These are phyloP conservation scores for Gulo gulo DNA, from an alignment of 2,113 vertebrate genomes.

Conservation along the genomic window DNA sequence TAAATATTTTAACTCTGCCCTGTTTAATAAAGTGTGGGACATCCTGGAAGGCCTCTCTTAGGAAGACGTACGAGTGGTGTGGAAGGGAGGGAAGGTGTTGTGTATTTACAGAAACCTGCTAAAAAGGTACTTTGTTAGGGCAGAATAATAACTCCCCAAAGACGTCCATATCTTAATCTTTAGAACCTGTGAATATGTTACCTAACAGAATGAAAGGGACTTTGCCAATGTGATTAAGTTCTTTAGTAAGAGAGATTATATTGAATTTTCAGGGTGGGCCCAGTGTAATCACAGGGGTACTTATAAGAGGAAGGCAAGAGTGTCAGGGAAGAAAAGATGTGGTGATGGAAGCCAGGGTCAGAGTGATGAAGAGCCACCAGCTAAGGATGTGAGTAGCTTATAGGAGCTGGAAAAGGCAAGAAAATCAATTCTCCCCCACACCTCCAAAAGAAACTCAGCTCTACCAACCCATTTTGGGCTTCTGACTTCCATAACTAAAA, in stretches of 20 bases:
- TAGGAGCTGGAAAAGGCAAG: background rate
- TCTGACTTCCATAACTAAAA: background rate
- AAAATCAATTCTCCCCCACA: background rate
- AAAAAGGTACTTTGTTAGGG: background rate
- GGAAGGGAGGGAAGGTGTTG: background rate
- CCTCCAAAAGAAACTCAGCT: background rate
- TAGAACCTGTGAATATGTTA: background rate
- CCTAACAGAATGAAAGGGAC: background rate
- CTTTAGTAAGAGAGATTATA: background rate
- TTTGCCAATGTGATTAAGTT: background rate
- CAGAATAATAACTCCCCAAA: background rate
- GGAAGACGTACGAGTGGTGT: background rate
- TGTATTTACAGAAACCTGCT: background rate
- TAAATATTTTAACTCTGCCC: background rate
- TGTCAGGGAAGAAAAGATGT: background rate
- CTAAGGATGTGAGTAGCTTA: background rate
- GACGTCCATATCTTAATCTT: background rate
- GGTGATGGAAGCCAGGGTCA: background rate
- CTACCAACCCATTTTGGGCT: background rate
- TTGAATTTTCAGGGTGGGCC: background rate
- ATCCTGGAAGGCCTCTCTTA: background rate
- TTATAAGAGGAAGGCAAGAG: background rate
- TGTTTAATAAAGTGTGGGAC: background rate
- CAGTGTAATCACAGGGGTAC: background rate
- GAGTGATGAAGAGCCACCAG: background rate